Base-by-base conservation (phyloP, 2,797 vertebrate species). In the Cynopterus sphinx region DNA sequence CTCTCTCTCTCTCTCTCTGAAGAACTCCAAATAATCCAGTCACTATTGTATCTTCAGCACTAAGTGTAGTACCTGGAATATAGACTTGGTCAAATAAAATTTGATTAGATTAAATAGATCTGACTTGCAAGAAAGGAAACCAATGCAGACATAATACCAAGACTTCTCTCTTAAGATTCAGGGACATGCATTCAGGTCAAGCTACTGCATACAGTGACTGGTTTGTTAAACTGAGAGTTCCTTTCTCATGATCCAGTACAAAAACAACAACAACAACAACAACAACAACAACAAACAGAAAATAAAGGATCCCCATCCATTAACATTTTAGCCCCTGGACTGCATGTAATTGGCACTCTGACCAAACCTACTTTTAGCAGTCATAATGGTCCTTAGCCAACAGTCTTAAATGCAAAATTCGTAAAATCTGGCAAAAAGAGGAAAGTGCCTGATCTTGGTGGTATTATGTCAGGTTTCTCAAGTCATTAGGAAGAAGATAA, bases 51-150 rank as follows among this genome's bases (percentile, higher is more conserved):
- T 75, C 71, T 70, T 5, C 17, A 74, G 53, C 16, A 70, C 26
- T 82, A 33, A 93, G 22, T 41, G 28, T 31, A 93, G 73, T 31
- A 17, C 26, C 33, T 75, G 4, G 26, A 82, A 86, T 57, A 12
- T 49, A 71, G 6, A 86, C 46, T n/a, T 82, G 36, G 59, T 92
- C 46, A 71, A 95, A 70, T 83, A 67, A 77, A 74, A 90, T 22
- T 41, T 91, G 65, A 93, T 75, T 78, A 85, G 10, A 7, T 55
- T 91, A 49, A 73, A 75, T 87, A 22, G 12, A 91, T 90, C 46
- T 49, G 67, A 73, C 21, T 94, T 70, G 22, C 41, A 84, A 51
- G 84, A 67, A 84, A 94, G 41, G 75, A 90, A 90, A 73, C 16
- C 53, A 93, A 21, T 86, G 26, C 36, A 87, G 55, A 77, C 39